Evolutionary conservation across 2,113 vertebrate species (phyloP).

Genomic region (Neodontobutis hainanensis): DNA sequence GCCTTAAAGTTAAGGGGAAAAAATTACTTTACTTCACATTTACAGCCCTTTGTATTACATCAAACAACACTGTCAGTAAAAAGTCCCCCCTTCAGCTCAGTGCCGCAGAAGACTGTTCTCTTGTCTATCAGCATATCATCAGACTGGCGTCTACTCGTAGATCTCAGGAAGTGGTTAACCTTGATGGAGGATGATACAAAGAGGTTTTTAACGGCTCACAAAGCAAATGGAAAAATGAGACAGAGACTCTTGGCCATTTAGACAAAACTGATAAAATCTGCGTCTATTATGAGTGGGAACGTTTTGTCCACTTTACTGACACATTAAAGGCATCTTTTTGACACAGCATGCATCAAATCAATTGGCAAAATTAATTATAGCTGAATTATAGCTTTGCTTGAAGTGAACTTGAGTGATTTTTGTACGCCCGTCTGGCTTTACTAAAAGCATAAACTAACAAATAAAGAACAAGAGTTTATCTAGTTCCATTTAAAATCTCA

Average conservation of each 20-base stretch:
- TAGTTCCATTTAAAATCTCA: background rate
- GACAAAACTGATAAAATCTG: background rate
- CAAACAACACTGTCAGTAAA: slow-evolving; percentile 3
- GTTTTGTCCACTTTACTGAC: slow-evolving; percentile 15
- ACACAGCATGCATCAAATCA: background rate
- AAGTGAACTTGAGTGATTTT: background rate
- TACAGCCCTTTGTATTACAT: background rate
- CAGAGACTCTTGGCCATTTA: slow-evolving; percentile 12
- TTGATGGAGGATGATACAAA: slow-evolving; percentile 31
- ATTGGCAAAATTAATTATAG: slow-evolving; percentile 7
- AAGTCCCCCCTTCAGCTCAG: slow-evolving; percentile 10
- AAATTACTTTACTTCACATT: background rate
- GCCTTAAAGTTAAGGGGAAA: background rate
- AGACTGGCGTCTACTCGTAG: slow-evolving; percentile 9
- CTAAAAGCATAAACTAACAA: background rate
- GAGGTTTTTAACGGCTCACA: slow-evolving; percentile 23
- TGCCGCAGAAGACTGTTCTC: slow-evolving; percentile 12
- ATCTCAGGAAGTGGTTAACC: slow-evolving; percentile 66
- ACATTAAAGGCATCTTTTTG: slow-evolving; percentile 1
- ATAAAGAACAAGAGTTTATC: too few relatives aligned
- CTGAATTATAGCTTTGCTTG: slow-evolving; percentile 10
- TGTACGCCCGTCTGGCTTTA: background rate
- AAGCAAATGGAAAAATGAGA: slow-evolving; percentile 41
- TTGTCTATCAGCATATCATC: slow-evolving; percentile 20
- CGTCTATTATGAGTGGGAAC: background rate